phyloP scores from a whole-genome alignment of 2,113 vertebrate genomes.

The Siniperca knerii region DNA sequence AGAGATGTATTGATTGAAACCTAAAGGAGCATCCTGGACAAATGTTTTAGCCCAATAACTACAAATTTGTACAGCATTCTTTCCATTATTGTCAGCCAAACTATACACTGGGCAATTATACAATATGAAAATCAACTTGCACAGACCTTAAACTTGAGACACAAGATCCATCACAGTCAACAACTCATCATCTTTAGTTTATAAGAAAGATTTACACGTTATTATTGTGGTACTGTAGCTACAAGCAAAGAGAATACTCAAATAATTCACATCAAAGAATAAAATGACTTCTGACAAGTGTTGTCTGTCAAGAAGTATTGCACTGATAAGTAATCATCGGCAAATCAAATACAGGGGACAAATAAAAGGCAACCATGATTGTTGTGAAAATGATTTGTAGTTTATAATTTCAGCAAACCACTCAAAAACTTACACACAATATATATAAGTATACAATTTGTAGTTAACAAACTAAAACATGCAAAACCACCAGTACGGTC shows the following conservation, averaged over 20 bases:
- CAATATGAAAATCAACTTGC: no score
- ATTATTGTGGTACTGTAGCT: background rate
- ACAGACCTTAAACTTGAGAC: background rate
- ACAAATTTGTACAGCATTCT: background rate
- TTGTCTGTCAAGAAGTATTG: background rate
- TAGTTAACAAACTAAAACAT: background rate
- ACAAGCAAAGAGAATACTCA: background rate
- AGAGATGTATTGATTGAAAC: background rate
- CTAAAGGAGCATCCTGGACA: background rate
- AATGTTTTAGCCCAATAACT: background rate
- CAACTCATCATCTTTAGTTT: background rate
- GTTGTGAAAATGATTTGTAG: background rate
- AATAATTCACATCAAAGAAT: no score
- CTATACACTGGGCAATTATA: background rate
- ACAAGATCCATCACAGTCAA: background rate
- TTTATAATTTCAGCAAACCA: background rate
- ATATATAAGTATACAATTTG: background rate
- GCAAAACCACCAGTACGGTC: slow-evolving; percentile 2
- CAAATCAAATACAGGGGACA: background rate
- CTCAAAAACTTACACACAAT: background rate
- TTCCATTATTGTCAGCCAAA: no score
- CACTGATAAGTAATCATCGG: background rate
- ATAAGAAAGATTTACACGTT: background rate
- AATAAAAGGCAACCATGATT: background rate
- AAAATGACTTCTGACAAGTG: background rate